phyloP scores from a whole-genome alignment of 2,888 invertebrate genomes.

The Neocrepidodera transversa region DNA sequence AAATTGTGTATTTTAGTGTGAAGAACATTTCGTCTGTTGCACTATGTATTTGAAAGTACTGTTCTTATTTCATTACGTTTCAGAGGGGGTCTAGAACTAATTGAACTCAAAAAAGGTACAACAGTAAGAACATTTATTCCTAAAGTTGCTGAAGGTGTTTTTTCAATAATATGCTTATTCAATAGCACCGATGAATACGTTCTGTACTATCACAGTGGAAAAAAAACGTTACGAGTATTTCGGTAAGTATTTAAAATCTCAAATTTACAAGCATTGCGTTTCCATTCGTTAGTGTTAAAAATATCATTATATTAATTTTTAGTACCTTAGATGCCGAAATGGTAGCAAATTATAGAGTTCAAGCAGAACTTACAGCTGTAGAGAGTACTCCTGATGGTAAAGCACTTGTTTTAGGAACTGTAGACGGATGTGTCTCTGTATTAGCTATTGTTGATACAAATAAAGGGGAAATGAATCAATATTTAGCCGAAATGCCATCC shows the following conservation, averaged over 20 bases:
- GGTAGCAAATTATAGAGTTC: slow-evolving; percentile 91
- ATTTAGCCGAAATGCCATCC: slow-evolving; percentile 72
- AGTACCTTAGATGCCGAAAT: slow-evolving; percentile 87
- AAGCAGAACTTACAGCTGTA: slow-evolving; percentile 87
- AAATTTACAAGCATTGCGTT: no score
- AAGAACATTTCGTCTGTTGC: no score
- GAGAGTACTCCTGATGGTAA: slow-evolving; percentile 85
- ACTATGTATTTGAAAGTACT: no score
- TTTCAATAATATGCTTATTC: slow-evolving; percentile 93
- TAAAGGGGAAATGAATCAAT: slow-evolving; percentile 70
- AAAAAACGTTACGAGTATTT: slow-evolving; percentile 92
- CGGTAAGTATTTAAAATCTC: slow-evolving; percentile 66
- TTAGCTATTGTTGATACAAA: slow-evolving; percentile 76
- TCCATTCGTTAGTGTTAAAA: no score
- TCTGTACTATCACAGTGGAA: slow-evolving; percentile 95
- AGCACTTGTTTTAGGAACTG: slow-evolving; percentile 85
- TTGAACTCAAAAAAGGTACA: slow-evolving; percentile 89
- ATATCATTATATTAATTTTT: slow-evolving; percentile 42
- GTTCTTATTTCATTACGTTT: no score
- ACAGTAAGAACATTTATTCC: slow-evolving; percentile 91
- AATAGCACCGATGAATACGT: slow-evolving; percentile 94
- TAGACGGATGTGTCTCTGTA: slow-evolving; percentile 94
- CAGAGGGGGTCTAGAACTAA: slow-evolving; percentile 90
- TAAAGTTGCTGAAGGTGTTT: slow-evolving; percentile 95
- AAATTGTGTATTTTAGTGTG: no score